Conservation (phyloP, 2,888 invertebrate genomes). For the Tenthredo notha region DNA sequence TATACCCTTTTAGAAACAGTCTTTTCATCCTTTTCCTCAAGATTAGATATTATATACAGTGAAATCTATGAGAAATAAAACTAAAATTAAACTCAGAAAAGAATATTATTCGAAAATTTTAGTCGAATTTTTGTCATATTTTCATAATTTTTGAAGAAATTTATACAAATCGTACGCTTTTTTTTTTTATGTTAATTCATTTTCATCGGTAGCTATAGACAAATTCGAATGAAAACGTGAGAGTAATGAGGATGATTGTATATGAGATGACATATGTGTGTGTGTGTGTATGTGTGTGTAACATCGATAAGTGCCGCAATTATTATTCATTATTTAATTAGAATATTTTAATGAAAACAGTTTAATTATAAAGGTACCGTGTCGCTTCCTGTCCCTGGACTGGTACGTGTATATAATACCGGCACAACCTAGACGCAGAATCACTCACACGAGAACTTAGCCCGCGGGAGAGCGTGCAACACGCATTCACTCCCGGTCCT, state of each 20-base stretch:
- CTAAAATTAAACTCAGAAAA: background rate
- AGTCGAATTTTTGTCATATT: too few species aligned
- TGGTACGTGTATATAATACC: constrained; percentile 34
- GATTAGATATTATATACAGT: background rate
- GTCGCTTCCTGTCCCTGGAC: constrained; percentile 66
- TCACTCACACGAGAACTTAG: constrained; percentile 34
- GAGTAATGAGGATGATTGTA: constrained; percentile 10
- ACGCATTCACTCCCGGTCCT: constrained; percentile 63
- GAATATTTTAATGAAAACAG: constrained; percentile 72
- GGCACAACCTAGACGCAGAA: constrained; percentile 26
- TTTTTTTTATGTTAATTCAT: background rate
- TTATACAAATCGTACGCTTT: background rate
- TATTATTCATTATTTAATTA: constrained; percentile 73
- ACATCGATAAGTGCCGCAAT: constrained; percentile 63
- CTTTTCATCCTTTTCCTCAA: background rate
- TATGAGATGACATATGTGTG: constrained; percentile 49
- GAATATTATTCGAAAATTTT: background rate
- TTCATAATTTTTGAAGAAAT: background rate
- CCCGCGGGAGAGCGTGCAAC: constrained; percentile 64
- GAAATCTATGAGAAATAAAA: background rate
- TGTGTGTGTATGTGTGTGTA: constrained; percentile 49
- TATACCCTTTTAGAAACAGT: background rate
- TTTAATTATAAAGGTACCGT: constrained; percentile 72
- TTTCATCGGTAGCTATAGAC: background rate
- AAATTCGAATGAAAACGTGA: background rate